phyloP scores from a whole-genome alignment of 2,888 invertebrate species.

The Acholoe squamosa region DNA sequence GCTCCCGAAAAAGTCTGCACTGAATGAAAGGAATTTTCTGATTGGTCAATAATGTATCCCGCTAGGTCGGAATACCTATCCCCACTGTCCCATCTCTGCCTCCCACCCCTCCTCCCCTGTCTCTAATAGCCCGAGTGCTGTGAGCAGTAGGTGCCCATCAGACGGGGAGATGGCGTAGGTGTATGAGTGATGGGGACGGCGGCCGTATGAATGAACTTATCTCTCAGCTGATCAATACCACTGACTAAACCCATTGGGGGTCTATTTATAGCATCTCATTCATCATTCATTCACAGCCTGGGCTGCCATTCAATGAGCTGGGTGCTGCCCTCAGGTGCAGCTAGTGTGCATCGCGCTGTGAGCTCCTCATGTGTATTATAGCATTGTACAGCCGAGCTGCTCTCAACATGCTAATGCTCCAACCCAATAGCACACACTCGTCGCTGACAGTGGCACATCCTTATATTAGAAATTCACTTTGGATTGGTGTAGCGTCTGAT shows the following conservation, averaged over 20 bases:
- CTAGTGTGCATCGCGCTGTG: background rate
- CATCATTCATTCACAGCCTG: conserved; percentile 50
- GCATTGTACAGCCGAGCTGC: background rate
- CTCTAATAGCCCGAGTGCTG: background rate
- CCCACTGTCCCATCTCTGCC: background rate
- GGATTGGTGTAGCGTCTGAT: too few species aligned
- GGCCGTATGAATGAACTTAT: conserved; percentile 54
- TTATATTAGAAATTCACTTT: too few species aligned
- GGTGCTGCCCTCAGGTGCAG: conserved; percentile 28
- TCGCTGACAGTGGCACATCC: too few species aligned
- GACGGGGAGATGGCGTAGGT: conserved; percentile 38
- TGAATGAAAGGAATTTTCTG: too few species aligned
- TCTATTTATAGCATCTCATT: conserved; percentile 49
- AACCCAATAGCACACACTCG: too few species aligned
- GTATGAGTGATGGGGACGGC: conserved; percentile 57
- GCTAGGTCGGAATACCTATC: too few species aligned
- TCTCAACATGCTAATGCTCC: background rate
- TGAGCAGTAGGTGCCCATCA: background rate
- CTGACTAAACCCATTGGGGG: background rate
- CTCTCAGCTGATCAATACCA: conserved; percentile 56
- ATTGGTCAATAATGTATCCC: too few species aligned
- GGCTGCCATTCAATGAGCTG: conserved; percentile 40
- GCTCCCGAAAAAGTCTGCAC: too few species aligned
- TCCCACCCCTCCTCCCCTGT: conserved; percentile 22
- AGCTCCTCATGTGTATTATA: background rate